These are phyloP conservation scores for Apotomis betuletana DNA, from an alignment of 2,888 invertebrate species.

Conservation along the genomic window DNA sequence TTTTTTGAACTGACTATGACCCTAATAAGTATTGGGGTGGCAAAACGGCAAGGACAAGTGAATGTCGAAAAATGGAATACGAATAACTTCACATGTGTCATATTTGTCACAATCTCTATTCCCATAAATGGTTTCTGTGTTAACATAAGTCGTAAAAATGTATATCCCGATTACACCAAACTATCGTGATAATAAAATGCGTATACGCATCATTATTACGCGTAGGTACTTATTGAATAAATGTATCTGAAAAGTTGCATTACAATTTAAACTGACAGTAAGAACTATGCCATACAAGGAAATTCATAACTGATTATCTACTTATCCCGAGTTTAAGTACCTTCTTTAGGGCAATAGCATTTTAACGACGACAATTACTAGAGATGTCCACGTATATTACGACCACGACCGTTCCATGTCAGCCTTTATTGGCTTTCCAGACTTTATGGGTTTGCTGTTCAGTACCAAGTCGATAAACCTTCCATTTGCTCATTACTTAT, in stretches of 20 bases:
- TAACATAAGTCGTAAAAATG: no score
- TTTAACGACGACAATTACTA: constrained; percentile 35
- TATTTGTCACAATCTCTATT: no score
- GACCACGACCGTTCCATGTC: constrained; percentile 23
- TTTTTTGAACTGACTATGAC: no score
- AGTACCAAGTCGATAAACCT: constrained; percentile 10
- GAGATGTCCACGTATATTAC: constrained; percentile 32
- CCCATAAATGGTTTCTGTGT: no score
- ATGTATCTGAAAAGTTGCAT: not conserved
- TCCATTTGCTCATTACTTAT: constrained; percentile 18
- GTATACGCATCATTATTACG: not conserved
- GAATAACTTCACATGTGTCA: no score
- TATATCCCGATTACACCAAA: not conserved
- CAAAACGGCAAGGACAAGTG: no score
- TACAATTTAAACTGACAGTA: not conserved
- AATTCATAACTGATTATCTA: constrained; percentile 17
- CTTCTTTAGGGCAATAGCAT: constrained; percentile 35
- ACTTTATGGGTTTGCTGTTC: constrained; percentile 23
- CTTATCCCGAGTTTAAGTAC: constrained; percentile 24
- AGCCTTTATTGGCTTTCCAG: constrained; percentile 20
- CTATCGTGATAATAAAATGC: not conserved
- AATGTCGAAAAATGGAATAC: no score
- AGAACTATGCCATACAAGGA: not conserved
- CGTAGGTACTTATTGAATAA: not conserved
- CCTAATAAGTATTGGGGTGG: no score